These are phyloP conservation scores for Nomada ruficornis DNA, from an alignment of 2,888 invertebrate species.

Conservation along the genomic window DNA sequence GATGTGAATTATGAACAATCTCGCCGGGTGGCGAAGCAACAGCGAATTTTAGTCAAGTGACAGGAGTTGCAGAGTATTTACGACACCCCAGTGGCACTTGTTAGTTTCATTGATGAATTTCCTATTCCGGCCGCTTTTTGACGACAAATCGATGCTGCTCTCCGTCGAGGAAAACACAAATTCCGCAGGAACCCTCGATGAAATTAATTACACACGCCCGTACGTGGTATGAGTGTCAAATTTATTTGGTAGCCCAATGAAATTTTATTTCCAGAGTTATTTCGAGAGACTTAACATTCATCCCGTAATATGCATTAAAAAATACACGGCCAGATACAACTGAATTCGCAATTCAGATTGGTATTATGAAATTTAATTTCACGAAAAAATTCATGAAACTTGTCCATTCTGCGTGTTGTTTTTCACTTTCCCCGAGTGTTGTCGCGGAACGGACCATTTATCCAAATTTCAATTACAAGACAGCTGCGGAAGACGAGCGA, in stretches of 20 bases:
- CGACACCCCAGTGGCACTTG: conserved; percentile 63
- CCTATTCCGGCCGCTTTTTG: conserved; percentile 45
- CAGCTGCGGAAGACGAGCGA: neutral
- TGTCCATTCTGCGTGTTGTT: conserved; percentile 3
- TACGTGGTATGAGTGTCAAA: too few relatives aligned
- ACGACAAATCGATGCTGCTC: neutral
- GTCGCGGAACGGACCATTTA: conserved; percentile 27
- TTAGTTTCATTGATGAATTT: conserved; percentile 72
- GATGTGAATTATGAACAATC: conserved; percentile 78
- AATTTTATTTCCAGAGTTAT: neutral
- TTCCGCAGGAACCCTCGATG: neutral
- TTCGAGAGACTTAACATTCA: conserved; percentile 14
- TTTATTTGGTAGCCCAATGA: too few relatives aligned
- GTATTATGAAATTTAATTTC: neutral
- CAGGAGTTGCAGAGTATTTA: conserved; percentile 63
- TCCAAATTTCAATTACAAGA: conserved; percentile 35
- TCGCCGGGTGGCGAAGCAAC: conserved; percentile 69
- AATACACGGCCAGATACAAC: conserved; percentile 16
- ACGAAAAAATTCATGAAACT: conserved; percentile 16
- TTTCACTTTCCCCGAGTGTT: conserved; percentile 17
- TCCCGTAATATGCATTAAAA: conserved; percentile 15
- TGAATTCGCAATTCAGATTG: neutral
- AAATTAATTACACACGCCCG: neutral
- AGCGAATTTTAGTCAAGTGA: conserved; percentile 62
- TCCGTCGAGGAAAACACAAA: neutral